A percentile compares a stretch with the other conserved stretches of the same genome.
These are phyloP conservation scores for Macrotrachela quadricornifera DNA, from an alignment of 1,140 invertebrate species.

Conservation along the genomic window DNA sequence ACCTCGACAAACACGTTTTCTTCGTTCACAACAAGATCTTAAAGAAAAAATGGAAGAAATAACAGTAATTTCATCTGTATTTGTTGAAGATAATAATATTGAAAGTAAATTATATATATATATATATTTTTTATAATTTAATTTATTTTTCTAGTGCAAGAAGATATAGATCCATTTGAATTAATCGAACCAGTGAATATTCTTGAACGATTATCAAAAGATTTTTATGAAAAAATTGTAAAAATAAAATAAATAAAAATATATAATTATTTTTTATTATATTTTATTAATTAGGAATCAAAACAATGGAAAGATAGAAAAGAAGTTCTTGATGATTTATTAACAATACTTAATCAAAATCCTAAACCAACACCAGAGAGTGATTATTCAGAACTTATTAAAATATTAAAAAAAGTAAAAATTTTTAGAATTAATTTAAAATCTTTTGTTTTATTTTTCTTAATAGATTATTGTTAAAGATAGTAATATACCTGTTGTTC, in stretches of 20 bases:
- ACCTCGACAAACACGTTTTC: conserved; percentile 49
- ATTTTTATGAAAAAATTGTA: conserved; percentile 65
- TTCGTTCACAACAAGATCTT: conserved; percentile 60
- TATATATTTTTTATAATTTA: no score
- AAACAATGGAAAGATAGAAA: conserved; percentile 95
- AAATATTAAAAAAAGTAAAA: conserved; percentile 51
- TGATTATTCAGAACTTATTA: conserved; percentile 69
- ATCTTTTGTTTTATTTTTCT: no score
- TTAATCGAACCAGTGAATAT: conserved; percentile 74
- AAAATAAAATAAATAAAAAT: no score
- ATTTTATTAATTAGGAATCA: conserved; percentile 34
- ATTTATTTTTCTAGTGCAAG: no score
- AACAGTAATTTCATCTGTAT: no score
- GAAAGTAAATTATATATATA: no score
- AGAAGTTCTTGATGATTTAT: conserved; percentile 58
- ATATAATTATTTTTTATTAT: no score
- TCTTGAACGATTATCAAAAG: conserved; percentile 67
- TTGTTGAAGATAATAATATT: no score
- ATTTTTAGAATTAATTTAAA: no score
- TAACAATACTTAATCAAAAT: conserved; percentile 46
- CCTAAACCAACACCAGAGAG: conserved; percentile 52
- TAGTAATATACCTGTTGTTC: conserved; percentile 75
- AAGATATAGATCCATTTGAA: conserved; percentile 32
- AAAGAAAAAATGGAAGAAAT: conserved; percentile 38
- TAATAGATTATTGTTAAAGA: conserved; percentile 52